Percentiles rank a stretch among this genome's conserved stretches.
phyloP scores from a whole-genome alignment of 2,888 invertebrate genomes.

The Drosophila pseudotalamancana region DNA sequence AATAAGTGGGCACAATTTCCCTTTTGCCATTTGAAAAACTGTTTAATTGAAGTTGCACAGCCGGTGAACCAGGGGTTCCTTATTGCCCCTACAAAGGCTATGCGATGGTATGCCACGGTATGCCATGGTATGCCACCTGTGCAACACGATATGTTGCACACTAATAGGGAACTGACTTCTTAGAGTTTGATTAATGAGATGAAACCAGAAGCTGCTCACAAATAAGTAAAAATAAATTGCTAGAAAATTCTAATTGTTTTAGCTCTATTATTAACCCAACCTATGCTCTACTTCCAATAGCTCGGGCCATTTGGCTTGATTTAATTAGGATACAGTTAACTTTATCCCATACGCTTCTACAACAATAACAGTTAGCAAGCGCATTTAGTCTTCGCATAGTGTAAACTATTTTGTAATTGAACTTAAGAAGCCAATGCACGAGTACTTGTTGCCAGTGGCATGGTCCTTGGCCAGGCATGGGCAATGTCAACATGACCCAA shows the following conservation, averaged over 20 bases:
- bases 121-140: not conserved
- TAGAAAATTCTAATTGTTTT: not conserved
- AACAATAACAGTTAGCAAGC: not conserved
- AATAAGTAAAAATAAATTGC: not conserved
- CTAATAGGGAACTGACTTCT: no score
- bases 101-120: no score
- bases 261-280: no score
- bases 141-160: not conserved
- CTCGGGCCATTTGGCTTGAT: not conserved
- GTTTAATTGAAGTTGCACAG: slow-evolving; percentile 47
- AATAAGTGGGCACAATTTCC: slow-evolving; percentile 46
- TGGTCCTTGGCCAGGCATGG: not conserved
- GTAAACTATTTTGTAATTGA: not conserved
- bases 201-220: no score
- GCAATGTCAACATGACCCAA: slow-evolving; percentile 50
- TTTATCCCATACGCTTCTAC: no score
- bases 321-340: not conserved
- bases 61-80: not conserved
- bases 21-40: slow-evolving; percentile 29
- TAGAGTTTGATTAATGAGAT: no score
- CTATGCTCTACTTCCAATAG: no score
- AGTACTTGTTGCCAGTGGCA: slow-evolving; percentile 18
- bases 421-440: not conserved
- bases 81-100: not conserved
- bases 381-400: not conserved